Percentiles rank a stretch among this genome's conserved stretches.
Evolutionary conservation across 2,888 invertebrate genomes (phyloP).

Genomic region (Ornithoptera alexandrae): DNA sequence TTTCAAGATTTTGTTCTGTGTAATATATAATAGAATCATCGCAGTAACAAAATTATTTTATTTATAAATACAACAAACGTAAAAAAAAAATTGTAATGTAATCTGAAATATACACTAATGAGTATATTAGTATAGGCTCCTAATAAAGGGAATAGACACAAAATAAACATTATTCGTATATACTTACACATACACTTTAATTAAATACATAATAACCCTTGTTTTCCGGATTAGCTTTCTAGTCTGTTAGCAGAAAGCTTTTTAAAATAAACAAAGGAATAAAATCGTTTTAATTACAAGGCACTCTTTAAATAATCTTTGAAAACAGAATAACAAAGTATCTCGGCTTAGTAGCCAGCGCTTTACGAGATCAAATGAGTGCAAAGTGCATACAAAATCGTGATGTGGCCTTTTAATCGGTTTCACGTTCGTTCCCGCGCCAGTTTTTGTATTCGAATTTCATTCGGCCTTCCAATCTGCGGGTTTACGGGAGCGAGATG

Average conservation of each 20-base stretch:
- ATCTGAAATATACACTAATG: too few species aligned
- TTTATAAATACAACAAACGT: too few species aligned
- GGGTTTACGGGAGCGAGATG: constrained; percentile 55
- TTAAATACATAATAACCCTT: neutral
- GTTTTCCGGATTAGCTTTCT: constrained; percentile 3
- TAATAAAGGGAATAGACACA: neutral
- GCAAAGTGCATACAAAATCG: constrained; percentile 80
- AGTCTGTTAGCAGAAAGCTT: constrained; percentile 17
- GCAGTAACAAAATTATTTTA: too few species aligned
- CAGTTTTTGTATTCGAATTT: constrained; percentile 78
- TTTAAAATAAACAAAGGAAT: constrained; percentile 32
- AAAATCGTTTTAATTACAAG: constrained; percentile 66
- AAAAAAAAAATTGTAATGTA: too few species aligned
- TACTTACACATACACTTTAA: neutral
- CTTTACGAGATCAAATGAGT: constrained; percentile 70
- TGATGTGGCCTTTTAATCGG: constrained; percentile 79
- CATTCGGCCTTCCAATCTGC: constrained; percentile 68
- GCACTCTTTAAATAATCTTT: constrained; percentile 63
- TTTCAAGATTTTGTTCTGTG: too few species aligned
- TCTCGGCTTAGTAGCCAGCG: constrained; percentile 55
- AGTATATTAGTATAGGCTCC: too few species aligned
- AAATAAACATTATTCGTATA: neutral
- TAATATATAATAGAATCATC: too few species aligned
- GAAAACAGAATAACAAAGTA: constrained; percentile 67
- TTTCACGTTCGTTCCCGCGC: constrained; percentile 76